Evolutionary conservation across 1,140 invertebrate genomes (phyloP).

Genomic region (Euschistus heros): DNA sequence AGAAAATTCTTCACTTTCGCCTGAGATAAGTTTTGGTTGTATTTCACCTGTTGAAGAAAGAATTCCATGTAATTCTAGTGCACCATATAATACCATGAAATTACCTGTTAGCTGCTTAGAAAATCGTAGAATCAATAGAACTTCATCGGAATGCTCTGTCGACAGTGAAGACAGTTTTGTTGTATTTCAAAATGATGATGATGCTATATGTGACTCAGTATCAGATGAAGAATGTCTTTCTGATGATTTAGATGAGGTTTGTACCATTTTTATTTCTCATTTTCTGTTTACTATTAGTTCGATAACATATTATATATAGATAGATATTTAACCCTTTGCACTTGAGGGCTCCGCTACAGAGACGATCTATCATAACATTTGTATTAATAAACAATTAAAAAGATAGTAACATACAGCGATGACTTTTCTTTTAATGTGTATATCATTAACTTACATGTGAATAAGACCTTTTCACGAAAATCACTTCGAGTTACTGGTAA

Average conservation of each 20-base stretch:
- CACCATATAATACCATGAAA: no score
- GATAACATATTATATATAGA: not conserved
- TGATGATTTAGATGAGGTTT: constrained; percentile 7
- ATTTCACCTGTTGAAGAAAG: not conserved
- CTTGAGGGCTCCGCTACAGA: no score
- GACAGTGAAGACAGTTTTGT: constrained; percentile 39
- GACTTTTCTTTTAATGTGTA: no score
- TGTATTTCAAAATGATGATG: constrained; percentile 32
- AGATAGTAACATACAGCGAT: no score
- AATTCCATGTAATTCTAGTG: not conserved
- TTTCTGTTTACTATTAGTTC: not conserved
- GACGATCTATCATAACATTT: no score
- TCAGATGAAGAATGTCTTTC: constrained; percentile 12
- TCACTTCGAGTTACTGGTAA: no score
- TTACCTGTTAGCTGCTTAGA: not conserved
- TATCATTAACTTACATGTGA: no score
- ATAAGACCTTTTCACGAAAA: no score
- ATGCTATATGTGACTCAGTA: constrained; percentile 18
- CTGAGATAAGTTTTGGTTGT: not conserved
- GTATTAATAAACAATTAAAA: no score
- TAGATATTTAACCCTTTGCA: no score
- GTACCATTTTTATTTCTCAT: not conserved
- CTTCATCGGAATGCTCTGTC: constrained; percentile 35
- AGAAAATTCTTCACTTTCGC: not conserved
- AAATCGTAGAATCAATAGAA: not conserved